Conservation (phyloP, 1,140 invertebrate species). For the Fopius arisanus region DNA sequence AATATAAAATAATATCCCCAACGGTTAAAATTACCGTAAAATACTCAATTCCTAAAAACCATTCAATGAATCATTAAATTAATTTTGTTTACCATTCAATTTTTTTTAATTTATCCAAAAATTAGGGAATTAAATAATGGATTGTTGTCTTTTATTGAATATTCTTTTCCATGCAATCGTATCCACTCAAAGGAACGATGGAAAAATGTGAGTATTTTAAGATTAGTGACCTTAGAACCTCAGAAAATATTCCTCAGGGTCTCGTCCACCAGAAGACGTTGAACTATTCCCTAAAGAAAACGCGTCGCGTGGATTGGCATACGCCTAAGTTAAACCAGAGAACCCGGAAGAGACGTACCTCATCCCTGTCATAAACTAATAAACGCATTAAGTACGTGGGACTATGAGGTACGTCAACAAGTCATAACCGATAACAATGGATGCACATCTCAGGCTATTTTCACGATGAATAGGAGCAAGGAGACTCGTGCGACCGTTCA, state of each 20-base stretch:
- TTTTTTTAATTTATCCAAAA: no score
- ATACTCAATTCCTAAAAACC: no score
- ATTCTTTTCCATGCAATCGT: no score
- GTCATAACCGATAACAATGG: constrained; percentile 53
- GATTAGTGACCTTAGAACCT: not conserved
- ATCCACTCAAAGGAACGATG: no score
- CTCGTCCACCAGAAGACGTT: not conserved
- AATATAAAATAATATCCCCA: no score
- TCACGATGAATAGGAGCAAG: not conserved
- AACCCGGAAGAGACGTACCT: constrained; percentile 9
- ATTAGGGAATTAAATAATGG: no score
- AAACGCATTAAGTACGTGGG: constrained; percentile 50
- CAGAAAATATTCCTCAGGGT: not conserved
- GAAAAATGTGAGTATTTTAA: no score
- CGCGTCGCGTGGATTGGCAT: not conserved
- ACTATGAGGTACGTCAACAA: constrained; percentile 54
- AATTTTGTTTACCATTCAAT: no score
- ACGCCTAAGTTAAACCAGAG: constrained; percentile 5
- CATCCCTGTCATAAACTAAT: constrained; percentile 50
- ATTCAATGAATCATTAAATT: no score
- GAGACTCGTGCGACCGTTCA: not conserved
- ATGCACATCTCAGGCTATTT: not conserved
- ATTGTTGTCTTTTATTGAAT: no score
- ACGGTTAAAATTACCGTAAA: no score
- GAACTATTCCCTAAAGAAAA: not conserved